A percentile compares a stretch with the other conserved stretches of the same genome.
Conservation (phyloP, 2,888 invertebrate species). For the Andrena praecox region DNA sequence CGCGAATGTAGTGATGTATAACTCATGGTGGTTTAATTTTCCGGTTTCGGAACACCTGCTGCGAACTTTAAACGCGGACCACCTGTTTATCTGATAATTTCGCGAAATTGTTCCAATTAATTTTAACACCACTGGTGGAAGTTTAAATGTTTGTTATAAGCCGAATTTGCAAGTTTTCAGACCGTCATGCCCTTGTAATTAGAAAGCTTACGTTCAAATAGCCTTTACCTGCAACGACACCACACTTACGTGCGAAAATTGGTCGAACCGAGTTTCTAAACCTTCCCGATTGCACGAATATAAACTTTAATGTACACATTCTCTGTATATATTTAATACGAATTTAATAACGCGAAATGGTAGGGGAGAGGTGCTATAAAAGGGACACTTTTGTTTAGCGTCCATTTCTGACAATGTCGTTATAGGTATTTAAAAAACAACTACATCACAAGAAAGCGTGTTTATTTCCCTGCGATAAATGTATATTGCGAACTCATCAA, state of each 20-base stretch:
- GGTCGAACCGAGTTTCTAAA: neutral
- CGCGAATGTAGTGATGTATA: conserved; percentile 48
- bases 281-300: neutral
- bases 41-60: conserved; percentile 59
- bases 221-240: conserved; percentile 2
- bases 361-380: too few relatives aligned
- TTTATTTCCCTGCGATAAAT: too few relatives aligned
- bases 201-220: conserved; percentile 36
- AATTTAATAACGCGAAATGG: neutral
- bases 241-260: neutral
- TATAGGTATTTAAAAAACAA: too few relatives aligned
- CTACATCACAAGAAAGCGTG: too few relatives aligned
- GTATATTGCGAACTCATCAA: too few relatives aligned
- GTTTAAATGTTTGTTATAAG: conserved; percentile 61
- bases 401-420: too few relatives aligned
- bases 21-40: conserved; percentile 62
- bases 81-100: conserved; percentile 65
- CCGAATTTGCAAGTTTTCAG: conserved; percentile 56
- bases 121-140: conserved; percentile 47
- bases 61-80: conserved; percentile 56
- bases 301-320: neutral
- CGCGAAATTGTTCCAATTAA: conserved; percentile 58
- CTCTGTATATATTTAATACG: neutral
- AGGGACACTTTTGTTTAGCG: too few relatives aligned
- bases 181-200: conserved; percentile 54